phyloP scores from a whole-genome alignment of 2,888 invertebrate genomes.

The Cartodere bifasciata region DNA sequence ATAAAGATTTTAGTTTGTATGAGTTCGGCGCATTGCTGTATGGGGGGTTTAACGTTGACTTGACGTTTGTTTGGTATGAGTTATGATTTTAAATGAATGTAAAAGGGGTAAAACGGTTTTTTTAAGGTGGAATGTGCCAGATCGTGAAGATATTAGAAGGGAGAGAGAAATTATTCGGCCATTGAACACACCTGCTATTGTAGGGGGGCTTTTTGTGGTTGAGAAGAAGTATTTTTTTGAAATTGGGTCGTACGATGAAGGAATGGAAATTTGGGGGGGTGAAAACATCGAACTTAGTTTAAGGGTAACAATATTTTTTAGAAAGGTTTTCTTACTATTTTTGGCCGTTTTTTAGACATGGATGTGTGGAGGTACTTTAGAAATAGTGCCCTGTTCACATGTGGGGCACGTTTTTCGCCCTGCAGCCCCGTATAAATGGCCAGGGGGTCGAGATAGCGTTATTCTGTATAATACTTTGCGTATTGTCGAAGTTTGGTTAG shows the following conservation, averaged over 20 bases:
- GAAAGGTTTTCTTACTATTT: no score
- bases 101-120: not conserved
- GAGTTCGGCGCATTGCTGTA: conserved; percentile 98
- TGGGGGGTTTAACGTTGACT: conserved; percentile 99
- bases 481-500: conserved; percentile 91
- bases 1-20: conserved; percentile 97
- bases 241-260: conserved; percentile 95
- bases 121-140: conserved; percentile 88
- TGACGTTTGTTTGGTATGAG: conserved; percentile 91
- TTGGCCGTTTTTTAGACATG: conserved; percentile 72
- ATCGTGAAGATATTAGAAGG: conserved; percentile 88
- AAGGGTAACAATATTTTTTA: conserved; percentile 52
- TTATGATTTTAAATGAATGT: conserved; percentile 1
- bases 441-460: conserved; percentile 62
- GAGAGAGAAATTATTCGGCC: conserved; percentile 88
- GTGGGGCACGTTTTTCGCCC: conserved; percentile 90
- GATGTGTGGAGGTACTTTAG: conserved; percentile 87
- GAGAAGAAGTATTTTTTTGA: conserved; percentile 95
- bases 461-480: conserved; percentile 81
- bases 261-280: conserved; percentile 99
- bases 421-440: conserved; percentile 73
- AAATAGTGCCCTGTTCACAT: conserved; percentile 83
- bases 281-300: conserved; percentile 94
- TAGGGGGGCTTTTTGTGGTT: conserved; percentile 91
- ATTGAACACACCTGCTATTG: conserved; percentile 94